Percentiles rank a stretch among this genome's conserved stretches.
Conservation (phyloP, 2,797 vertebrate species). For the Buceros bicornis region DNA sequence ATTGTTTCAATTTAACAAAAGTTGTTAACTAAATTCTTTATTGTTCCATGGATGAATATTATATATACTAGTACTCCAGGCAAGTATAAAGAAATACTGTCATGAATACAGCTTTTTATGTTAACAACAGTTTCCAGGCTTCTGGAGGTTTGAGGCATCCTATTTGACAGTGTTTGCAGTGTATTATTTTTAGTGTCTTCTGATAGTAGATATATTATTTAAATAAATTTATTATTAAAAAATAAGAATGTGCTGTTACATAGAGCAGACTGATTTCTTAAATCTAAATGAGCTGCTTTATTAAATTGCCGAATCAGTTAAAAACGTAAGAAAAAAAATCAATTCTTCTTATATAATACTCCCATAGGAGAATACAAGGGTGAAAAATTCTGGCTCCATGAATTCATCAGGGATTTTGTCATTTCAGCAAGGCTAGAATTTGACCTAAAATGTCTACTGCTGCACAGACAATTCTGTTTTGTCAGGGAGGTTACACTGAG, state of each 20-base stretch:
- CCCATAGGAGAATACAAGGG: background rate
- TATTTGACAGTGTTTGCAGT: background rate
- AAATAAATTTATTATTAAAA: background rate
- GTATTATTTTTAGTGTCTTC: background rate
- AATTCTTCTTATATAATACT: background rate
- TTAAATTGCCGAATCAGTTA: background rate
- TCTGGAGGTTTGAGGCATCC: background rate
- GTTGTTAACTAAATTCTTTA: conserved; percentile 28
- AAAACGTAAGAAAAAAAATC: background rate
- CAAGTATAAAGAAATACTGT: background rate
- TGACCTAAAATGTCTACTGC: background rate
- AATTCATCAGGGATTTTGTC: background rate
- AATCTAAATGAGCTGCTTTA: background rate
- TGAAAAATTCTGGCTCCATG: background rate
- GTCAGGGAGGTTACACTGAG: background rate
- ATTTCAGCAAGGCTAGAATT: background rate
- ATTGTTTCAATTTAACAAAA: background rate
- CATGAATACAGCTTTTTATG: background rate
- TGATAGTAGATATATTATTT: background rate
- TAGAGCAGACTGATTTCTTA: background rate
- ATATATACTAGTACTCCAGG: background rate
- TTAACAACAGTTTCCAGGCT: background rate
- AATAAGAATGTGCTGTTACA: background rate
- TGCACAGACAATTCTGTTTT: background rate
- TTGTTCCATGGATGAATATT: background rate